Evolutionary conservation across 2,797 vertebrate species (phyloP).

Genomic region (Pampus argenteus): DNA sequence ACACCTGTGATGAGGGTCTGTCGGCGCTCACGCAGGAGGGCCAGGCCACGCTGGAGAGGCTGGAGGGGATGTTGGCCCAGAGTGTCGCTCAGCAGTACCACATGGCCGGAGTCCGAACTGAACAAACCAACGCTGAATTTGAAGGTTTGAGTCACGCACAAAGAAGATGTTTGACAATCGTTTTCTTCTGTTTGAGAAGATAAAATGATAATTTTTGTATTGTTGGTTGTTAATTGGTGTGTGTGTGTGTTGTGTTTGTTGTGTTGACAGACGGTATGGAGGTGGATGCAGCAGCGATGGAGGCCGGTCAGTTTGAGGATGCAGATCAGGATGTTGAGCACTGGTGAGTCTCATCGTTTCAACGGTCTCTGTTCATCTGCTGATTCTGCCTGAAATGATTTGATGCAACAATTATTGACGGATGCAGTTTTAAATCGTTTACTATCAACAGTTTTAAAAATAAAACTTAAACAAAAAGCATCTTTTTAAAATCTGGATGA

Average conservation of each 20-base stretch:
- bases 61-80: conserved; percentile 96
- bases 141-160: conserved; percentile 84
- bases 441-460: too few relatives aligned
- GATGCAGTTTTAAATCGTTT: too few relatives aligned
- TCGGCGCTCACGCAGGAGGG: conserved; percentile 92
- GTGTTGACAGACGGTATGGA: conserved; percentile 92
- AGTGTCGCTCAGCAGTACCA: conserved; percentile 91
- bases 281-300: conserved; percentile 87
- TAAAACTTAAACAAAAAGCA: too few relatives aligned
- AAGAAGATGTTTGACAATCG: too few relatives aligned
- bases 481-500: too few relatives aligned
- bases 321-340: conserved; percentile 97
- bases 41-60: conserved; percentile 92
- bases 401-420: too few relatives aligned
- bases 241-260: conserved; percentile 9
- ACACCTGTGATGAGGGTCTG: conserved; percentile 96
- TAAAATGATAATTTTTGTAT: too few relatives aligned
- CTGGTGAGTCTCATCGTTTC: conserved; percentile 80
- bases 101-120: conserved; percentile 96
- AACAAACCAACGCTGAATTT: conserved; percentile 84
- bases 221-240: background rate
- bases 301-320: conserved; percentile 96
- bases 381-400: too few relatives aligned
- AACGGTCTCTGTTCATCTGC: too few relatives aligned
- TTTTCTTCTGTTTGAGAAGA: too few relatives aligned